These are phyloP conservation scores for Mus spretus DNA, from an alignment of 2,797 vertebrate genomes.

Conservation along the genomic window DNA sequence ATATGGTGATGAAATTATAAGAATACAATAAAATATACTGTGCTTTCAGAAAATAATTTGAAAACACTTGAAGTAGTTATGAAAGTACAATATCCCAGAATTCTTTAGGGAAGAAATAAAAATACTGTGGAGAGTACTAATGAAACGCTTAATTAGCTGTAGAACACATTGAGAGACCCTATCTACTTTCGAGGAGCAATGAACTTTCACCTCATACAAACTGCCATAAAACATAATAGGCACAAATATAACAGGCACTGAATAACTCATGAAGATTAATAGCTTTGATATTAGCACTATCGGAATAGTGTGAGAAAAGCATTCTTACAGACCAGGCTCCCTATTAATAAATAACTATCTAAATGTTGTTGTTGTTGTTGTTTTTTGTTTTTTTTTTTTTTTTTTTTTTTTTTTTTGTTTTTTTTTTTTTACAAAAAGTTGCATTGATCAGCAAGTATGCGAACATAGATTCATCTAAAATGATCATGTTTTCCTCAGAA, in stretches of 20 bases:
- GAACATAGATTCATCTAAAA: neutral
- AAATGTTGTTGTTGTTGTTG: no score
- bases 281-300: neutral
- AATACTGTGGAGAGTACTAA: neutral
- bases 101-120: neutral
- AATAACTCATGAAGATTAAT: conserved; percentile 7
- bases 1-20: neutral
- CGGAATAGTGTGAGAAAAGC: neutral
- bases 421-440: neutral
- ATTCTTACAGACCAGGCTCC: neutral
- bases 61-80: neutral
- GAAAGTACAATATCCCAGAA: neutral
- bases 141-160: neutral
- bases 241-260: neutral
- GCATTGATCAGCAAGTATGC: neutral
- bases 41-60: neutral
- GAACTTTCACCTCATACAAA: neutral
- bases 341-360: neutral
- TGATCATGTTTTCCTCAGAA: neutral
- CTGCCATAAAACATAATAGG: neutral
- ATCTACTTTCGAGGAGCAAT: neutral
- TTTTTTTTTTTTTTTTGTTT: no score
- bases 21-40: neutral
- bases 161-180: neutral
- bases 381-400: no score